A percentile compares a stretch with the other conserved stretches of the same genome.
Conservation (phyloP, 1,140 invertebrate species). For the Dufourea novaeangliae region DNA sequence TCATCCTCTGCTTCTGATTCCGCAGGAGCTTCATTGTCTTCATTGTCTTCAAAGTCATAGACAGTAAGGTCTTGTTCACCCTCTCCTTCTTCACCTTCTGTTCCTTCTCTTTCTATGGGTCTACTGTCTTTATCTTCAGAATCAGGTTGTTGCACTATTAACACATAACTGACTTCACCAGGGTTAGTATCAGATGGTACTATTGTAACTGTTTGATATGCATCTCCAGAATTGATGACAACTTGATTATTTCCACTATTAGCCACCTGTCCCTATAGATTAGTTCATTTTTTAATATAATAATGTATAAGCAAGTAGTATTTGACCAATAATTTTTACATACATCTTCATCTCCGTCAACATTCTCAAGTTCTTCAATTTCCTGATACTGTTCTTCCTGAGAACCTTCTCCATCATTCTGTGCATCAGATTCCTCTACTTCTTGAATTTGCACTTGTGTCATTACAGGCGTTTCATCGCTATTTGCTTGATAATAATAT, state of each 20-base stretch:
- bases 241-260: constrained; percentile 79
- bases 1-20: constrained; percentile 88
- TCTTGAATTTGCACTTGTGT: constrained; percentile 82
- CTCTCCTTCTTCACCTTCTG: constrained; percentile 84
- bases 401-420: constrained; percentile 72
- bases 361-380: constrained; percentile 82
- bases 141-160: constrained; percentile 91
- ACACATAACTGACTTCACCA: constrained; percentile 93
- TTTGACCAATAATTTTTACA: constrained; percentile 29
- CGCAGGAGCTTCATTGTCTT: constrained; percentile 81
- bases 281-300: not conserved
- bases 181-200: constrained; percentile 90
- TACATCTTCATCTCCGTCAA: constrained; percentile 77
- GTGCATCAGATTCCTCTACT: constrained; percentile 79
- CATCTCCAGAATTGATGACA: constrained; percentile 84
- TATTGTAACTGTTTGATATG: constrained; percentile 92
- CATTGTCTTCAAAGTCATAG: constrained; percentile 86
- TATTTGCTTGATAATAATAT: constrained; percentile 88
- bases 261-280: constrained; percentile 67
- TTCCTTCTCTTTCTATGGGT: constrained; percentile 82
- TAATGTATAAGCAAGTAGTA: not conserved
- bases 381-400: constrained; percentile 79
- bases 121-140: constrained; percentile 82
- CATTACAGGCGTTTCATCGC: constrained; percentile 85
- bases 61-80: constrained; percentile 85